These are phyloP conservation scores for Eurosta solidaginis DNA, from an alignment of 1,140 invertebrate genomes.

Conservation along the genomic window DNA sequence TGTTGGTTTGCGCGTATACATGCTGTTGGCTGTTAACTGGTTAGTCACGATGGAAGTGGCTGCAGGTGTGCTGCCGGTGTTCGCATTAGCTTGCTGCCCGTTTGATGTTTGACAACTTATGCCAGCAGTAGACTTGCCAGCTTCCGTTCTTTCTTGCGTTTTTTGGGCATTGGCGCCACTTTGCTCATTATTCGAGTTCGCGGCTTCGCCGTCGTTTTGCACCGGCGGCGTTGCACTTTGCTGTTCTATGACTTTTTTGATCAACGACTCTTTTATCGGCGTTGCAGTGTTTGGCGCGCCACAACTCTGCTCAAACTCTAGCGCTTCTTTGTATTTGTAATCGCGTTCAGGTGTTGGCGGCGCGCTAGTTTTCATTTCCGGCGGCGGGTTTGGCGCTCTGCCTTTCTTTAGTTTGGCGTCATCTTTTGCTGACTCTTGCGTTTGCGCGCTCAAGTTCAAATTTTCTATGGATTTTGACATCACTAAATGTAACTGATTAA, in stretches of 20 bases:
- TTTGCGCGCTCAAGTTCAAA: constrained; percentile 32
- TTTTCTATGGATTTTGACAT: constrained; percentile 53
- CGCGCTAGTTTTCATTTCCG: constrained; percentile 49
- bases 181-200: background rate
- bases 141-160: background rate
- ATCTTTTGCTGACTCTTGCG: constrained; percentile 41
- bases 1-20: constrained; percentile 66
- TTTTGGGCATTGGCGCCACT: constrained; percentile 3
- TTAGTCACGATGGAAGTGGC: constrained; percentile 1
- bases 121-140: background rate
- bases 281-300: background rate
- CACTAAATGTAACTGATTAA: constrained; percentile 62
- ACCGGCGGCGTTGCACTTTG: too few species aligned
- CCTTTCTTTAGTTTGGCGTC: constrained; percentile 61
- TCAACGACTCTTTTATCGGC: background rate
- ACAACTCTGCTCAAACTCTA: constrained; percentile 45
- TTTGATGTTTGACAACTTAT: background rate
- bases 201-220: background rate
- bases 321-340: constrained; percentile 53
- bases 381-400: constrained; percentile 65
- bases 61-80: constrained; percentile 30
- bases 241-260: constrained; percentile 30
- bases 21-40: constrained; percentile 18
- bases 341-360: constrained; percentile 56
- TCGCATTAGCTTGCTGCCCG: constrained; percentile 4